Conservation (phyloP, 1,140 invertebrate genomes). For the Gonatopus flavifemur region DNA sequence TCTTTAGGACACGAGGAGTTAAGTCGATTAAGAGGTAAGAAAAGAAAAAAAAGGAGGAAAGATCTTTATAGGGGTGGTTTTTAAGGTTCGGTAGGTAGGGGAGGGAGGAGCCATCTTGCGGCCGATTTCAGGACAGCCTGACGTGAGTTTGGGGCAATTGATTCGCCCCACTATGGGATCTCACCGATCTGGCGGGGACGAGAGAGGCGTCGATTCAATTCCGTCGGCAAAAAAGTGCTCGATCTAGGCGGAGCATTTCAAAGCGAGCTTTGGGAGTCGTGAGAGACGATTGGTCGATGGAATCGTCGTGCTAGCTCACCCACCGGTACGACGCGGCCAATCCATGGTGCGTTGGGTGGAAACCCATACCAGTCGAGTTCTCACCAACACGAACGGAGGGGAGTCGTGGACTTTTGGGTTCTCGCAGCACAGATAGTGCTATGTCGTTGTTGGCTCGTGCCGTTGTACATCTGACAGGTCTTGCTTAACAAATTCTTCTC, state of each 20-base stretch:
- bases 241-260: slow-evolving; percentile 31
- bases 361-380: slow-evolving; percentile 44
- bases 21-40: too few relatives aligned
- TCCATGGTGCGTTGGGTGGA: slow-evolving; percentile 36
- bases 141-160: too few relatives aligned
- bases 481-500: too few relatives aligned
- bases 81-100: slow-evolving; percentile 30
- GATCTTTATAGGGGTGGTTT: slow-evolving; percentile 40
- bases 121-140: slow-evolving; percentile 50
- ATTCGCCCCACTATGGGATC: slow-evolving; percentile 48
- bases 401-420: slow-evolving; percentile 43
- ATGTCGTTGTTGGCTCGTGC: slow-evolving; percentile 58
- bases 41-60: too few relatives aligned
- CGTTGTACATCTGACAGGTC: slow-evolving; percentile 49
- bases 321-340: slow-evolving; percentile 15
- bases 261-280: slow-evolving; percentile 32
- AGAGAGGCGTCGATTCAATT: slow-evolving; percentile 52
- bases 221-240: slow-evolving; percentile 41
- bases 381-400: slow-evolving; percentile 41
- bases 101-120: slow-evolving; percentile 59
- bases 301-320: slow-evolving; percentile 24
- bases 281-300: slow-evolving; percentile 34
- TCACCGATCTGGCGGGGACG: slow-evolving; percentile 12
- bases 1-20: too few relatives aligned
- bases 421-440: slow-evolving; percentile 54